phyloP scores from a whole-genome alignment of 23 tunicate species.

The Halocynthia roretzi region DNA sequence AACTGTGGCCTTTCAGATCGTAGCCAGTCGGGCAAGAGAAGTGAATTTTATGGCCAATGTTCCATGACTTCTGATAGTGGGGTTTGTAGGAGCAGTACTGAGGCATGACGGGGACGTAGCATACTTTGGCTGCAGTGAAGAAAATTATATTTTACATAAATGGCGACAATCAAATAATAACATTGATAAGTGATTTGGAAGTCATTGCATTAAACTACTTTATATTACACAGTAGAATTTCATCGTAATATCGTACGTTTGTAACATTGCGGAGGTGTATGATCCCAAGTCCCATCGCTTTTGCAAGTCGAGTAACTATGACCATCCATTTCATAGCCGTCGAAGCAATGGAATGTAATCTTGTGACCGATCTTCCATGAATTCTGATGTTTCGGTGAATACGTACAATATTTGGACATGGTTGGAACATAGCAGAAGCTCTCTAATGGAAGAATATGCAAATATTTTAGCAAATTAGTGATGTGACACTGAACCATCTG shows the following conservation, averaged over 20 bases:
- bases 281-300: conserved; percentile 18
- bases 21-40: conserved; percentile 15
- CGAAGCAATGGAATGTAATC: conserved; percentile 16
- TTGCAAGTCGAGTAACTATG: conserved; percentile 14
- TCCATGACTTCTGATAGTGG: conserved; percentile 4
- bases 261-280: conserved; percentile 5
- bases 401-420: conserved; percentile 1
- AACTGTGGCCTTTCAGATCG: not conserved
- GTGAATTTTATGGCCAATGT: conserved; percentile 11
- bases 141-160: not conserved
- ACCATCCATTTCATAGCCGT: conserved; percentile 11
- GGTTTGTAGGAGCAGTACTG: conserved; percentile 2
- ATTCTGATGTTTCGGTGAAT: not conserved
- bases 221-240: too few relatives aligned
- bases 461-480: too few relatives aligned
- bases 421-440: conserved; percentile 7
- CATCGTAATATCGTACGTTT: not conserved
- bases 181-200: too few relatives aligned
- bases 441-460: not conserved
- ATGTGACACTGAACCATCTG: too few relatives aligned
- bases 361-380: conserved; percentile 15
- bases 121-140: conserved; percentile 4
- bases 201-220: too few relatives aligned
- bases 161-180: not conserved
- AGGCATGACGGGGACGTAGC: conserved; percentile 1